Base-by-base conservation (phyloP, 2,113 vertebrate species). In the Peromyscus leucopus region DNA sequence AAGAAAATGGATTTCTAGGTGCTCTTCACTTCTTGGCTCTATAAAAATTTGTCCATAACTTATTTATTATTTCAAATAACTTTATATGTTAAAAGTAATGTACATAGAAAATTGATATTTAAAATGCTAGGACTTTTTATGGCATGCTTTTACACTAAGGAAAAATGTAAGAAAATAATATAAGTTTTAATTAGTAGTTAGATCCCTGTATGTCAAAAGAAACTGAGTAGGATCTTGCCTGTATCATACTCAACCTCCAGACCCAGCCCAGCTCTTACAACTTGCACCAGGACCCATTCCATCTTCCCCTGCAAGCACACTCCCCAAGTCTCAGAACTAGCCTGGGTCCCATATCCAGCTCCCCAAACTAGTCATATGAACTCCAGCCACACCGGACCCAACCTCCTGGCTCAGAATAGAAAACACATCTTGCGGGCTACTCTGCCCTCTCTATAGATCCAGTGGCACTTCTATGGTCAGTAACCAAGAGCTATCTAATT, bases 61-160 rank as follows among this genome's bases (percentile, higher is more conserved):
- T 79, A 89, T 93, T 96, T 97, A n/a, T 94, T 88, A 93, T 91
- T 95, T 97, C 94, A 96, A 80, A 93, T 65, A 33, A 86, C 76
- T 74, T 86, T 89, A 75, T 39, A n/a, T 1, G 93, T 86, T 19
- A n/a, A 76, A 90, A 7, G 89, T 92, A 86, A 90, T 42, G 0
- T 78, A 71, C 83, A 91, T 92, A 75, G 11, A 59, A 92, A 57
- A 19, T 7, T 89, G 42, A 42, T 39, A 88, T 12, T 48, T 92
- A 69, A 95, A 79, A 69, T 21, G 33, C 4, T 78, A 71, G 22
- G 22, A 59, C 42, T 94, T 94, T 69, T 86, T 39, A 42, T 42
- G 75, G 24, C 12, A 46, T 19, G 84, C 51, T 57, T 71, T 51
- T 55, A 42, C 9, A 39, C 67, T 51, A 48, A 36, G 48, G 39